A percentile compares a stretch with the other conserved stretches of the same genome.
These are phyloP conservation scores for Trichogramma pretiosum DNA, from an alignment of 1,140 invertebrate species.

Conservation along the genomic window DNA sequence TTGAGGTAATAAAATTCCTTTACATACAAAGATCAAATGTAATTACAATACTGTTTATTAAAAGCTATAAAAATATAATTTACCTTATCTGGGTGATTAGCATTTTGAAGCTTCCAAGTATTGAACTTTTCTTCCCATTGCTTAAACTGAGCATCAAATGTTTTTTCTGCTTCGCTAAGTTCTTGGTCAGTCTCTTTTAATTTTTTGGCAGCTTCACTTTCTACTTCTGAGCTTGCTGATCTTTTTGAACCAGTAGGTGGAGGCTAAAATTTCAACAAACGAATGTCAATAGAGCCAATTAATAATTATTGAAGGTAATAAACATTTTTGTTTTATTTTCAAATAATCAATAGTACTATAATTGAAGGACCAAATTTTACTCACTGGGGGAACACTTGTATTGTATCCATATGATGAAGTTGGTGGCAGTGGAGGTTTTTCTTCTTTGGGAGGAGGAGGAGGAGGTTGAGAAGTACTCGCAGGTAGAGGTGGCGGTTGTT, in stretches of 20 bases:
- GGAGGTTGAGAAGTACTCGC: constrained; percentile 32
- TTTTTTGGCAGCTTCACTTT: constrained; percentile 36
- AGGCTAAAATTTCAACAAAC: neutral
- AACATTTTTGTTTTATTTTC: neutral
- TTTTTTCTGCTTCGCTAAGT: constrained; percentile 61
- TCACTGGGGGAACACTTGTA: constrained; percentile 29
- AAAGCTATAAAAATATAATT: constrained; percentile 12
- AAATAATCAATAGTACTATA: neutral
- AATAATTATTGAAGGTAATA: neutral
- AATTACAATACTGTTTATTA: too few relatives aligned
- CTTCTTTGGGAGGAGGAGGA: constrained; percentile 37
- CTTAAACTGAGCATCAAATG: constrained; percentile 72
- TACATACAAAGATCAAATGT: too few relatives aligned
- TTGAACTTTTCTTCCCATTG: constrained; percentile 79
- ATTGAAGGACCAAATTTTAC: neutral
- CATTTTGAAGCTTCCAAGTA: constrained; percentile 75
- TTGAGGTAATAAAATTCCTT: too few relatives aligned
- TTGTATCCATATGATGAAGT: constrained; percentile 27
- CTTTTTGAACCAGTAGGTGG: constrained; percentile 22
- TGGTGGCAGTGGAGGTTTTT: constrained; percentile 40
- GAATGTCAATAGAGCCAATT: neutral
- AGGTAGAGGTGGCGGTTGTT: constrained; percentile 37
- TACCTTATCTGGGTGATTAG: constrained; percentile 74
- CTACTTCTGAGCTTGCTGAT: constrained; percentile 23
- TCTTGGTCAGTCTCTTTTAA: constrained; percentile 40